These are phyloP conservation scores for Porites lutea DNA, from an alignment of 64 coral and sea anemone genomes.

Conservation along the genomic window DNA sequence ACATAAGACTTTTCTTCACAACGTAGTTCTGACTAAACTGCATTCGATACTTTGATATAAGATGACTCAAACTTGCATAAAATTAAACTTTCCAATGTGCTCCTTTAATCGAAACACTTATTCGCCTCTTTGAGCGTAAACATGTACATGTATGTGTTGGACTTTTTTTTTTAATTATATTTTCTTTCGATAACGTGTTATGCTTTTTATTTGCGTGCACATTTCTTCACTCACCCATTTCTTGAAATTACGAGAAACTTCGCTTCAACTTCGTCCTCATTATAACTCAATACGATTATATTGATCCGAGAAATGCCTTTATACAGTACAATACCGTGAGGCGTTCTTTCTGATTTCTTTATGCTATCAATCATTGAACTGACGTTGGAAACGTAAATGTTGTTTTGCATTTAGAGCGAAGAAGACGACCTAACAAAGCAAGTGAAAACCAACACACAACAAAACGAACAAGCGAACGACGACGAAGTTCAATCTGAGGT, in stretches of 20 bases:
- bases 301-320: not conserved
- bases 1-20: not conserved
- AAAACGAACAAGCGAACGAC: slow-evolving; percentile 67
- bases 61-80: not conserved
- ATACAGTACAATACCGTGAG: not conserved
- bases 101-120: not conserved
- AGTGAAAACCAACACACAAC: slow-evolving; percentile 61
- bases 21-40: not conserved
- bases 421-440: slow-evolving; percentile 56
- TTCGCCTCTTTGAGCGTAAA: not conserved
- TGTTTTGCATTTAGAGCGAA: slow-evolving; percentile 43
- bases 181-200: not conserved
- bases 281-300: slow-evolving; percentile 25
- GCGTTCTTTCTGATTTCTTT: not conserved
- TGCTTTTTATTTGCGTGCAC: not conserved
- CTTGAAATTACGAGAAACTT: slow-evolving; percentile 12
- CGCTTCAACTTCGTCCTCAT: not conserved
- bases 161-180: not conserved
- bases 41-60: not conserved
- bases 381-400: not conserved
- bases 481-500: slow-evolving; percentile 54
- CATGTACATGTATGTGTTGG: not conserved
- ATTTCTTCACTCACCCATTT: no score
- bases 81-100: not conserved
- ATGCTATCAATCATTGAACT: not conserved